A percentile compares a stretch with the other conserved stretches of the same genome.
Conservation (phyloP, 2,113 vertebrate genomes). For the Myodes glareolus region DNA sequence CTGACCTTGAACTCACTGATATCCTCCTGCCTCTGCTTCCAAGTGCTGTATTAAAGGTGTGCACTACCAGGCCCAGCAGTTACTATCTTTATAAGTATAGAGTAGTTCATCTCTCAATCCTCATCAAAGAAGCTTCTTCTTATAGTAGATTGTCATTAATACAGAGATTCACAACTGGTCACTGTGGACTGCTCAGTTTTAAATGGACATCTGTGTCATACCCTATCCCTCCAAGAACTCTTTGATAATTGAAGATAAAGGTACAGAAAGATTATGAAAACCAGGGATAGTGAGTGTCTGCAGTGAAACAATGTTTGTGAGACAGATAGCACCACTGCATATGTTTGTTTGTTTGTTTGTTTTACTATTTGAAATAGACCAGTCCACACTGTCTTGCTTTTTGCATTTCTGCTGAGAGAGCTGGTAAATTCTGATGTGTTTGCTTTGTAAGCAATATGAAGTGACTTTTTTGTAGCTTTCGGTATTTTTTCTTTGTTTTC, state of each 20-base stretch:
- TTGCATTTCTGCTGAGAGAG: not conserved
- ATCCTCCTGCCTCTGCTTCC: no score
- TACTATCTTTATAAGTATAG: no score
- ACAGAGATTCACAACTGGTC: not conserved
- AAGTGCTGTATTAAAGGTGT: no score
- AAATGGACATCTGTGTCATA: not conserved
- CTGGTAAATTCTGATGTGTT: not conserved
- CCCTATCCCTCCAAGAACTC: not conserved
- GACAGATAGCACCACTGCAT: not conserved
- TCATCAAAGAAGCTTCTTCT: no score
- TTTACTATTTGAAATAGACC: not conserved
- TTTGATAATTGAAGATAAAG: not conserved
- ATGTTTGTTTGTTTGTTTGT: not conserved
- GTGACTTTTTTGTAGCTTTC: not conserved
- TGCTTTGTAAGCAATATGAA: not conserved
- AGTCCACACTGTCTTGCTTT: not conserved
- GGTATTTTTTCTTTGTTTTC: not conserved
- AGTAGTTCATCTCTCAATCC: no score
- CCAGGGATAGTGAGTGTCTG: not conserved
- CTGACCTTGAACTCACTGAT: no score
- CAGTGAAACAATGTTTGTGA: not conserved
- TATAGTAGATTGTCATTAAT: no score
- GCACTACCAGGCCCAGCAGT: no score
- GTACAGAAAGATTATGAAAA: not conserved
- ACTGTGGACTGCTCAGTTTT: not conserved